These are phyloP conservation scores for Saguinus midas DNA, from an alignment of 2,113 vertebrate genomes.

Conservation along the genomic window DNA sequence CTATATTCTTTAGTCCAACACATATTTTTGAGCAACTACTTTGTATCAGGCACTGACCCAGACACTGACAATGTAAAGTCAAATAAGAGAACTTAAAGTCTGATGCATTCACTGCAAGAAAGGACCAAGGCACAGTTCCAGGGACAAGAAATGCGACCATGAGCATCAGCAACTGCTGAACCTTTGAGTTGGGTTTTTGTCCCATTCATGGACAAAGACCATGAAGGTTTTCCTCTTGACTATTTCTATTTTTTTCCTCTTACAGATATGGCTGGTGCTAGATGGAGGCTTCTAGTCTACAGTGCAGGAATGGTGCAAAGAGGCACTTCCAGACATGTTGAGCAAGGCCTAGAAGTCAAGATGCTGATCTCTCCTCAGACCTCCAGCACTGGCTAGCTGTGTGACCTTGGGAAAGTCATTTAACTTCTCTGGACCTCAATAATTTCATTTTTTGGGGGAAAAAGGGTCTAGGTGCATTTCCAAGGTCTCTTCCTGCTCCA, in stretches of 20 bases:
- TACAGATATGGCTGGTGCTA: neutral
- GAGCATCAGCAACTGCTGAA: no score
- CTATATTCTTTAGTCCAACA: neutral
- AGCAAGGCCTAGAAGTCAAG: neutral
- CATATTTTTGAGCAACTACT: neutral
- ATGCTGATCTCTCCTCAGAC: neutral
- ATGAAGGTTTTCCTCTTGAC: neutral
- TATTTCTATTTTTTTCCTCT: neutral
- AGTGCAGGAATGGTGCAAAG: neutral
- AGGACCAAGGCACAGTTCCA: no score
- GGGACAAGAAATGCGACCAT: no score
- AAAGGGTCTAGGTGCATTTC: neutral
- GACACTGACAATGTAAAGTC: neutral
- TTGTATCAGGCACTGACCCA: neutral
- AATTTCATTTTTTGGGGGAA: neutral
- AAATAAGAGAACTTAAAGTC: neutral
- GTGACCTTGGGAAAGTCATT: constrained; percentile 39
- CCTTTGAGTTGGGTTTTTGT: no score
- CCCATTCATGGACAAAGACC: neutral
- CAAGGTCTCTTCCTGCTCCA: neutral
- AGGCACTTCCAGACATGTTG: neutral
- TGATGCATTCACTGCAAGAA: no score
- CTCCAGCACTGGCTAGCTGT: neutral
- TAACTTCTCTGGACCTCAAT: neutral
- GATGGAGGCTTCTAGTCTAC: neutral